phyloP scores from a whole-genome alignment of 2,797 vertebrate species.

The Cygnus olor region DNA sequence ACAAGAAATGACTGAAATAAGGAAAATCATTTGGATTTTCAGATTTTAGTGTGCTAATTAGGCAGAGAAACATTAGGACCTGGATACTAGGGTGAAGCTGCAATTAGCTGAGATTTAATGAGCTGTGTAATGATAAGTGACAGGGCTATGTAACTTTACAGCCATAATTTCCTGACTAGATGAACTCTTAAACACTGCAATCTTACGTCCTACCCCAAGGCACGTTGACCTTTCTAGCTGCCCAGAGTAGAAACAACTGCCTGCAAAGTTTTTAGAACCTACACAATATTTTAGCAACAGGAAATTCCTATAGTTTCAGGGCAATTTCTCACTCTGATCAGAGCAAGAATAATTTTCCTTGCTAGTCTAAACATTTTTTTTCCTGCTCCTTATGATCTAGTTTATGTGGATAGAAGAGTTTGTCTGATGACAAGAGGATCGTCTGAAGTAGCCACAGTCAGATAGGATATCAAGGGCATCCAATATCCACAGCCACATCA shows the following conservation, averaged over 20 bases:
- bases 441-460: not conserved
- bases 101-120: slow-evolving; percentile 81
- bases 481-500: not conserved
- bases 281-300: not conserved
- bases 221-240: slow-evolving; percentile 45
- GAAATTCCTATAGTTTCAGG: slow-evolving; percentile 26
- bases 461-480: slow-evolving; percentile 31
- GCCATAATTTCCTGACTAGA: slow-evolving; percentile 79
- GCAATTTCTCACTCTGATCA: slow-evolving; percentile 13
- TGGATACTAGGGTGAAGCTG: slow-evolving; percentile 60
- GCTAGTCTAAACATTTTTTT: slow-evolving; percentile 38
- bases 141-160: slow-evolving; percentile 79
- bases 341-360: slow-evolving; percentile 6
- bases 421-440: slow-evolving; percentile 25
- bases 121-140: slow-evolving; percentile 80
- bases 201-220: slow-evolving; percentile 27
- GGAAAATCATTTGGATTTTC: slow-evolving; percentile 31
- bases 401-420: slow-evolving; percentile 16
- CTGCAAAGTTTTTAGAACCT: not conserved
- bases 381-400: not conserved
- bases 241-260: slow-evolving; percentile 4
- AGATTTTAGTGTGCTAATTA: slow-evolving; percentile 51
- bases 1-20: slow-evolving; percentile 36
- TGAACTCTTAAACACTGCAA: slow-evolving; percentile 70
- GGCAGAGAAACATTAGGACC: slow-evolving; percentile 62